Percentiles rank a stretch among this genome's conserved stretches.
Evolutionary conservation across 2,113 vertebrate species (phyloP).

Genomic region (Cyanoliseus patagonus): DNA sequence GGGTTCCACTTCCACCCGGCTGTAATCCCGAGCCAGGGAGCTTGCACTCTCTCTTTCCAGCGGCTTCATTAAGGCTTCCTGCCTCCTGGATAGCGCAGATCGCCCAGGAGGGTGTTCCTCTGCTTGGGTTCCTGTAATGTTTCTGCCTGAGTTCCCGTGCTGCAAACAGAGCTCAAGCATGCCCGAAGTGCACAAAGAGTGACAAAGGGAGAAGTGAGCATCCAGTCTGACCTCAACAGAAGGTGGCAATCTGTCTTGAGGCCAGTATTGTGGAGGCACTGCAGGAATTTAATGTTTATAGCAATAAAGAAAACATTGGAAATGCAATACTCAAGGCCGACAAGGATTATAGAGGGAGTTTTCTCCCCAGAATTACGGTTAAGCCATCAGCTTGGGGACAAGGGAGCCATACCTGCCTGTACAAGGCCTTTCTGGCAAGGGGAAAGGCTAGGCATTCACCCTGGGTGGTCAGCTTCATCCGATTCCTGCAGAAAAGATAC

Average conservation of each 20-base stretch:
- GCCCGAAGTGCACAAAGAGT: not conserved
- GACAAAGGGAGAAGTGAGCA: not conserved
- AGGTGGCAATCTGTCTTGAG: not conserved
- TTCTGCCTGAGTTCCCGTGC: not conserved
- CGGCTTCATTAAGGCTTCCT: not conserved
- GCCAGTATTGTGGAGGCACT: not conserved
- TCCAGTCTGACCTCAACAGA: not conserved
- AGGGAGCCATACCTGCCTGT: not conserved
- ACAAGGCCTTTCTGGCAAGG: not conserved
- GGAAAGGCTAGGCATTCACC: not conserved
- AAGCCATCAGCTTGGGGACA: not conserved
- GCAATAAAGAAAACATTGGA: not conserved
- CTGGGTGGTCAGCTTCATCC: not conserved
- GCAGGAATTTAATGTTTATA: not conserved
- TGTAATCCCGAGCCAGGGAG: not conserved
- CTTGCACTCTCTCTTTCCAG: not conserved
- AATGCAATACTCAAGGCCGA: not conserved
- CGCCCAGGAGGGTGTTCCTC: not conserved
- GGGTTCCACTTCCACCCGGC: not conserved
- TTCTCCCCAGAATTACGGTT: not conserved
- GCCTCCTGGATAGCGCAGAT: not conserved
- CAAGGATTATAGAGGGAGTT: not conserved
- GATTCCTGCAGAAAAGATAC: not conserved
- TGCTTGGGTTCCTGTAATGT: not conserved
- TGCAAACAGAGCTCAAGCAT: fast-evolving